A percentile compares a stretch with the other conserved stretches of the same genome.
These are phyloP conservation scores for Pterobdella sp. DNA, from an alignment of 2,888 invertebrate species.

Conservation along the genomic window DNA sequence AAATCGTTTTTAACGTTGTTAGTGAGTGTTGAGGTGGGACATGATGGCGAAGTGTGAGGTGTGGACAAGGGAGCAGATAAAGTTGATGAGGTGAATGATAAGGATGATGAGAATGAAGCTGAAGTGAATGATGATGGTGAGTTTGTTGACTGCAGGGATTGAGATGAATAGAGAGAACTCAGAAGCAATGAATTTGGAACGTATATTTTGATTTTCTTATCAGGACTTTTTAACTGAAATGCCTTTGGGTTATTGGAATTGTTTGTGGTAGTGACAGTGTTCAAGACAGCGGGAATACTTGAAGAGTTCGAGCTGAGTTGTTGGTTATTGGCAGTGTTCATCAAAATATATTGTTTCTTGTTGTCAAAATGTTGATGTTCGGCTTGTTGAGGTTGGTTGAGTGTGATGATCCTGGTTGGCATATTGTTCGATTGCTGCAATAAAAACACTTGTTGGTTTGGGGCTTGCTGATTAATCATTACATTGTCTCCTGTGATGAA, in stretches of 20 bases:
- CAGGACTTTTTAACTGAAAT: too few relatives aligned
- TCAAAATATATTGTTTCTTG: background rate
- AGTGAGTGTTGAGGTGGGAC: background rate
- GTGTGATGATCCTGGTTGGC: background rate
- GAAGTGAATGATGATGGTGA: background rate
- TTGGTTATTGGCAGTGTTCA: background rate
- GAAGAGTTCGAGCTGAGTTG: background rate
- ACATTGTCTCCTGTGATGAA: background rate
- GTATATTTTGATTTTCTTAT: background rate
- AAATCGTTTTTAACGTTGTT: too few relatives aligned
- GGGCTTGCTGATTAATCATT: background rate
- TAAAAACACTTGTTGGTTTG: background rate
- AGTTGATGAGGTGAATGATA: background rate
- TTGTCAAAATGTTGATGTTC: background rate
- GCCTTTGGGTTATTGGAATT: background rate
- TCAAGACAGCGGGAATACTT: background rate
- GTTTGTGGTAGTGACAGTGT: background rate
- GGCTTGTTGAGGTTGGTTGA: conserved; percentile 9
- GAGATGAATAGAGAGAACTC: background rate
- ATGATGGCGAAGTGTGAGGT: background rate
- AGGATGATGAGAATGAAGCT: background rate
- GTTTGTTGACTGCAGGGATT: background rate
- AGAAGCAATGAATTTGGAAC: background rate
- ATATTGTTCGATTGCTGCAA: background rate
- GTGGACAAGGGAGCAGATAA: background rate